A percentile compares a stretch with the other conserved stretches of the same genome.
Conservation (phyloP, 2,888 invertebrate species). For the Tenthredo notha region DNA sequence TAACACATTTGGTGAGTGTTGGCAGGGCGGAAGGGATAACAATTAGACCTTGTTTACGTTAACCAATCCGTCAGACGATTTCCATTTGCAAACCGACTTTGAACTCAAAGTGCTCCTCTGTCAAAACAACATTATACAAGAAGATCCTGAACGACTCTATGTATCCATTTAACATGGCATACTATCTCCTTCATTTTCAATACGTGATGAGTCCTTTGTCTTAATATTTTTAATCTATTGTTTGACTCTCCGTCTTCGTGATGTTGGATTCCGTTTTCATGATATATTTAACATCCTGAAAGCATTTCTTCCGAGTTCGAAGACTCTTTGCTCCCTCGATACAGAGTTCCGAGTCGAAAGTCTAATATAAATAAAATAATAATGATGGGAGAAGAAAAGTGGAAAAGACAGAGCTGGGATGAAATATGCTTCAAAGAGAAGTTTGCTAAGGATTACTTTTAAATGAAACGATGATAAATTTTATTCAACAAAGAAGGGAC, state of each 20-base stretch:
- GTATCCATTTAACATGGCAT: neutral
- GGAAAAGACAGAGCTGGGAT: slow-evolving; percentile 5
- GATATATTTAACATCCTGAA: neutral
- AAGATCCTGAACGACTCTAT: neutral
- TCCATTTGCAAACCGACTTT: slow-evolving; percentile 26
- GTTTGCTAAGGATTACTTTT: slow-evolving; percentile 17
- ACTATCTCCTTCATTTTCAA: neutral
- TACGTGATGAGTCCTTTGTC: neutral
- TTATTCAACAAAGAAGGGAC: neutral
- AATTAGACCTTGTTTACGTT: slow-evolving; percentile 40
- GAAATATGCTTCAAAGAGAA: neutral
- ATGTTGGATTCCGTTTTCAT: neutral
- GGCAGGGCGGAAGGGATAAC: slow-evolving; percentile 33
- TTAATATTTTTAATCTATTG: neutral
- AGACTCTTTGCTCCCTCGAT: neutral
- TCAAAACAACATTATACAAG: slow-evolving; percentile 13
- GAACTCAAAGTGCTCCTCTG: neutral
- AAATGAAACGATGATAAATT: slow-evolving; percentile 12
- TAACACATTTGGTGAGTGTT: slow-evolving; percentile 39
- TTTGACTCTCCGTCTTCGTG: neutral
- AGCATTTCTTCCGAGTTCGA: neutral
- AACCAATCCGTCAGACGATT: slow-evolving; percentile 38
- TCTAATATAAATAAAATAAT: slow-evolving; percentile 32
- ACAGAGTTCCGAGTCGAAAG: neutral
- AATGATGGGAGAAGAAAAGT: slow-evolving; percentile 8